Evolutionary conservation across 2,888 invertebrate genomes (phyloP).

Genomic region (Caenorhabditis sp.): DNA sequence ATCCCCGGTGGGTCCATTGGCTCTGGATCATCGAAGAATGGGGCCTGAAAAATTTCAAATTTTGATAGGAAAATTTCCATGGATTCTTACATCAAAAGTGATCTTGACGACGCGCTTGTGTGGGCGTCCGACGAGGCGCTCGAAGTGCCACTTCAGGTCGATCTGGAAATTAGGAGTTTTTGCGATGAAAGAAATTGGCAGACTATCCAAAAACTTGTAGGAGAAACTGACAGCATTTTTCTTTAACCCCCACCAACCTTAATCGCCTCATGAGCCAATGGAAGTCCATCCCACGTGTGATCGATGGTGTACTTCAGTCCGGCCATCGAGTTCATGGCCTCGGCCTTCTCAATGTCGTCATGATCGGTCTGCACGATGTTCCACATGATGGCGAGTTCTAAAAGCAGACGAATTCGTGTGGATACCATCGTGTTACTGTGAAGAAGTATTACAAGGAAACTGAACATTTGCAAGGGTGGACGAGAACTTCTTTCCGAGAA

Average conservation of each 20-base stretch:
- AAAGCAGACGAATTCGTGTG: conserved; percentile 20
- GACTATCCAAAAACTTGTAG: neutral
- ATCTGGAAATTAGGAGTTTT: conserved; percentile 54
- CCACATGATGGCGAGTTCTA: conserved; percentile 45
- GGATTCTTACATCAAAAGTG: conserved; percentile 62
- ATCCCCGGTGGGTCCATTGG: conserved; percentile 79
- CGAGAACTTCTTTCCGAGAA: no score
- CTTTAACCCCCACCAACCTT: conserved; percentile 39
- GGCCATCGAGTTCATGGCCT: conserved; percentile 67
- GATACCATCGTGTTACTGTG: neutral
- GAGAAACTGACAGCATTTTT: neutral
- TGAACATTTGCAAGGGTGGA: neutral
- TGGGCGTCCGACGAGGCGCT: conserved; percentile 76
- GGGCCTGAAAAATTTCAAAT: conserved; percentile 73
- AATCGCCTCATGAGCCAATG: conserved; percentile 79
- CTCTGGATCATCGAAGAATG: conserved; percentile 82
- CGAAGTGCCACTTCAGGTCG: conserved; percentile 81
- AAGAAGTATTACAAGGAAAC: conserved; percentile 5
- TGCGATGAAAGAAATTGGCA: neutral
- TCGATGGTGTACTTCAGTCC: conserved; percentile 78
- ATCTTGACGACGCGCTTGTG: conserved; percentile 81
- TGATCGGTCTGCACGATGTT: conserved; percentile 55
- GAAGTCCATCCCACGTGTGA: conserved; percentile 81
- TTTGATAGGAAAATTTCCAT: neutral
- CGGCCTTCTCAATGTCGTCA: conserved; percentile 62